Evolutionary conservation across 2,888 invertebrate species (phyloP), one percentile per base, ranked within the genome.

Genomic region (Polymixis flavicincta): DNA sequence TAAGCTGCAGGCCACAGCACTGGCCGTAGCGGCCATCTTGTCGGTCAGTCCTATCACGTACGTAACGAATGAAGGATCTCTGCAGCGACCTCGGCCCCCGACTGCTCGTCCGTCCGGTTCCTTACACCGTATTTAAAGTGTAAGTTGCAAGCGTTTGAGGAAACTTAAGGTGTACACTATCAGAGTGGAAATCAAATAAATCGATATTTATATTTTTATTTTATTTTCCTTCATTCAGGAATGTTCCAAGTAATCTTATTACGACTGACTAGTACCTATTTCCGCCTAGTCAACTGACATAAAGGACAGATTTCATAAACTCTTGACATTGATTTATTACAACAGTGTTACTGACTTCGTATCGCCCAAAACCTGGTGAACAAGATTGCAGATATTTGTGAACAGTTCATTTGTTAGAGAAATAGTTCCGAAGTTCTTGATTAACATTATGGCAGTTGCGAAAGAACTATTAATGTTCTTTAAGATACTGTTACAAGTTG

Each of bases 11-110:
- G 86, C 88, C 85, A 84, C 91, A 88, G 82, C 91, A 91, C 90
- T 90, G 89, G 84, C 78, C 71, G 66, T 54, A 37, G 81, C 84
- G 81, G 82, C 86, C 83, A 80, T 79, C 86, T 86, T 88, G 83
- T 81, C 83, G 85, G 87, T 80, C 80, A 93, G 91, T 91, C 93
- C 79, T 81, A 89, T 91, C 94, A 94, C 93, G 94, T 92, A 86
- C 91, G 87, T 82, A 87, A 89, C 89, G 89, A 90, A 90, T 92
- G 93, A 92, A 92, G 92, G 92, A 92, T 92, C 92, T 91, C 87
- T 85, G 86, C 89, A 88, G 87, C 88, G 90, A 91, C 90, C 90
- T 88, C 87, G 87, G 87, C 85, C 86, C 72, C 84, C 45, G 55
- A 66, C 65, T 76, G 75, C 71, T 85, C 55, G 66, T 55, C 66